These are phyloP conservation scores for Saturnia japonica DNA, from an alignment of 2,888 invertebrate species.

Conservation along the genomic window DNA sequence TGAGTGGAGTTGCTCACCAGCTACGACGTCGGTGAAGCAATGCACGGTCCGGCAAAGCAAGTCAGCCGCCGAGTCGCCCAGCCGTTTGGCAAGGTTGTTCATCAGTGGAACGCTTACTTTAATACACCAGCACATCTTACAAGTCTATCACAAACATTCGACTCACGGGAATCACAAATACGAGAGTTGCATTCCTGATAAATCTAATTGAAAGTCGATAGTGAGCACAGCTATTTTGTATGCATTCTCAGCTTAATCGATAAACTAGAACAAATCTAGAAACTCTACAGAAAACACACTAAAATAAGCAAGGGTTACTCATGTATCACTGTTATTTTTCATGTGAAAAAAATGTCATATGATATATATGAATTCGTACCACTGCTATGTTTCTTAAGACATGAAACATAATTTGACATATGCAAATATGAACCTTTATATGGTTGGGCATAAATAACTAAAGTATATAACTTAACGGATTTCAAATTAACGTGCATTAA, in stretches of 20 bases:
- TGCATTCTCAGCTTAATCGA: neutral
- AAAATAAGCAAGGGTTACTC: too few relatives aligned
- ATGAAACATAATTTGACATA: neutral
- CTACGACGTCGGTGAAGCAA: constrained; percentile 61
- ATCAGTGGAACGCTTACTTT: constrained; percentile 66
- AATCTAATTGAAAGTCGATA: neutral
- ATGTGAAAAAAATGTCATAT: too few relatives aligned
- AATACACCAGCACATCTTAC: constrained; percentile 72
- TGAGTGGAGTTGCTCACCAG: constrained; percentile 49
- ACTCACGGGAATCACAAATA: neutral
- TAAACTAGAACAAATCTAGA: neutral
- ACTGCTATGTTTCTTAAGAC: neutral
- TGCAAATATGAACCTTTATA: too few relatives aligned
- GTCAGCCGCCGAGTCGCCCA: constrained; percentile 52
- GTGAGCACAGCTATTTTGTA: neutral
- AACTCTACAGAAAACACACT: neutral
- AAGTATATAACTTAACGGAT: too few relatives aligned
- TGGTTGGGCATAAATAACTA: too few relatives aligned
- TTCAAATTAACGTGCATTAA: too few relatives aligned
- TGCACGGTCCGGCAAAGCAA: constrained; percentile 53
- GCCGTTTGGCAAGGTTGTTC: constrained; percentile 59
- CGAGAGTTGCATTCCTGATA: neutral
- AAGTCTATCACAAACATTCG: constrained; percentile 15
- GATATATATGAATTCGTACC: too few relatives aligned
- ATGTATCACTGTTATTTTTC: too few relatives aligned